These are phyloP conservation scores for Notothenia rossii DNA, from an alignment of 2,113 vertebrate species.

Conservation along the genomic window DNA sequence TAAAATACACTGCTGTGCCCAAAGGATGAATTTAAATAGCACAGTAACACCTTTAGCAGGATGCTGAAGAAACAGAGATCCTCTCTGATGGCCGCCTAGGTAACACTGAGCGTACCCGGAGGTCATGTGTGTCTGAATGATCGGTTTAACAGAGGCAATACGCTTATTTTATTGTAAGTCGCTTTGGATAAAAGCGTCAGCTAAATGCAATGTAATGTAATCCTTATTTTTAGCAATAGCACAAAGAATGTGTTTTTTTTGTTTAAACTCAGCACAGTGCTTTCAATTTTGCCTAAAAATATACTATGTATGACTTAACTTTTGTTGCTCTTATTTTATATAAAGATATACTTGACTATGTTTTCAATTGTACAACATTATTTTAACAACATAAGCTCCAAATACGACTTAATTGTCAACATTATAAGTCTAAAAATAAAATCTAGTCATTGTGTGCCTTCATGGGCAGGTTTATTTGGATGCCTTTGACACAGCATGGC, in stretches of 20 bases:
- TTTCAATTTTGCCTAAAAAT: constrained; percentile 16
- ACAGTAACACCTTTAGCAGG: constrained; percentile 30
- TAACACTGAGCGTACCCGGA: constrained; percentile 44
- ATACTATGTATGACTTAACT: not conserved
- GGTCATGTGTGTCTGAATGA: constrained; percentile 27
- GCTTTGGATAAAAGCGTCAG: no score
- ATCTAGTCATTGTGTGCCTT: not conserved
- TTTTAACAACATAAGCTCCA: not conserved
- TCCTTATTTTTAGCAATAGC: not conserved
- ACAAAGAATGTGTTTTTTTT: constrained; percentile 8
- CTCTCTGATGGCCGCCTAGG: constrained; percentile 19
- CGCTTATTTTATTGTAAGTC: constrained; percentile 4
- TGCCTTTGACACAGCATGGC: no score
- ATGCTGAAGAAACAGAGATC: constrained; percentile 25
- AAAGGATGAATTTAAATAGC: constrained; percentile 5
- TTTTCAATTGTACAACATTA: not conserved
- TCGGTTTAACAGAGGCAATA: constrained; percentile 27
- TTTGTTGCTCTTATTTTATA: not conserved
- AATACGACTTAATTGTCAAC: not conserved
- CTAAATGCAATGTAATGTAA: no score
- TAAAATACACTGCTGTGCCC: not conserved
- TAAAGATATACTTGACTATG: not conserved
- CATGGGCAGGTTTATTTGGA: not conserved
- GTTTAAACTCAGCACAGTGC: not conserved
- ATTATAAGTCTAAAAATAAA: not conserved